phyloP scores from a whole-genome alignment of 2,113 vertebrate species.

The Scolopax mira region DNA sequence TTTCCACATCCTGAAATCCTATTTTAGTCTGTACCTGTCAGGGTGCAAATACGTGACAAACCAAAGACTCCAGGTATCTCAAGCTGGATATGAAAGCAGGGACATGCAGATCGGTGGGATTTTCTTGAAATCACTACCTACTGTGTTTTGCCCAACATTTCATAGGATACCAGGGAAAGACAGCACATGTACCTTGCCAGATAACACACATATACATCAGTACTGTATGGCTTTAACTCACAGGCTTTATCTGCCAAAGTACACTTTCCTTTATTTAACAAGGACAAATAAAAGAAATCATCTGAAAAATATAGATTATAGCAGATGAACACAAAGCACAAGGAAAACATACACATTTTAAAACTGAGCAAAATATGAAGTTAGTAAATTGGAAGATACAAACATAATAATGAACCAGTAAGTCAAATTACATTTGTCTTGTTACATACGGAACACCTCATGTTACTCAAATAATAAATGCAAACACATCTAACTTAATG shows the following conservation, averaged over 20 bases:
- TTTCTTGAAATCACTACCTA: not conserved
- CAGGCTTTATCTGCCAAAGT: not conserved
- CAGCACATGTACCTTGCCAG: not conserved
- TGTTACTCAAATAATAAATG: not conserved
- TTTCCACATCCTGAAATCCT: not conserved
- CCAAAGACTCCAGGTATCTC: not conserved
- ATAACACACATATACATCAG: accelerated
- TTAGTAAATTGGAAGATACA: not conserved
- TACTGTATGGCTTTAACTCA: not conserved
- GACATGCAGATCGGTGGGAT: not conserved
- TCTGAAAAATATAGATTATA: not conserved
- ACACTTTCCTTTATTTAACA: not conserved
- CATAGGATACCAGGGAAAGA: not conserved
- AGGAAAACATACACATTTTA: not conserved
- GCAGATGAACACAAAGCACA: not conserved
- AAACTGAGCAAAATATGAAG: not conserved
- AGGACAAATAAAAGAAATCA: not conserved
- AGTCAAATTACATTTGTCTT: not conserved
- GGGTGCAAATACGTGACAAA: not conserved
- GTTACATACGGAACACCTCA: not conserved
- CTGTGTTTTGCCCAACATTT: not conserved
- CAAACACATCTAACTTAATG: not conserved
- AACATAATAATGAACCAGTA: not conserved
- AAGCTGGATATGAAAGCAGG: not conserved
- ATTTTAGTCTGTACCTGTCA: not conserved